Evolutionary conservation across 1,140 invertebrate genomes (phyloP), one percentile per base, ranked within the genome.

Genomic region (Papilio dardanus): DNA sequence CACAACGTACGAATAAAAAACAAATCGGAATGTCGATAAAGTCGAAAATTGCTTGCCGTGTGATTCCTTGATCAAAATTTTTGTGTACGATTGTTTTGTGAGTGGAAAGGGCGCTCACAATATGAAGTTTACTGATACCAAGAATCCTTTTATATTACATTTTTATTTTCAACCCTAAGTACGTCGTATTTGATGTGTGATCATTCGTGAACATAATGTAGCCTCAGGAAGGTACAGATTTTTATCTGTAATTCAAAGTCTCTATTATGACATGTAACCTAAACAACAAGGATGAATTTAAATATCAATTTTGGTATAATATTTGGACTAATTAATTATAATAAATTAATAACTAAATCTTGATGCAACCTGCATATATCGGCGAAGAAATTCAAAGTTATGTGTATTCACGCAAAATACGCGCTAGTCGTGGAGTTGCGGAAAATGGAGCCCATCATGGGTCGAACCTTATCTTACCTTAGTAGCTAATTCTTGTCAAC

Each of bases 61-160:
- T 50, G 28, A 73, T 58, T 73, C 46, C 5, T 73, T 54, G 30
- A 73, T 73, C 71, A 54, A 73, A 73, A 73, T 73, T 73, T 73
- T 73, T 73, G 71, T 73, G n/a, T 73, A 54, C 71, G 71, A 73
- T 73, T 73, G 71, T 73, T 73, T 73, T 73, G 46, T 54, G 50
- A 50, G 69, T 71, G 28, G 69, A 73, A 73, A 31, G 40, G 71
- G 71, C 71, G n/a, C 42, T 73, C 28, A 73, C 42, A 73, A 73
- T 33, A 50, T 30, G 28, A 58, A 33, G 19, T 71, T 50, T 68
- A 68, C 21, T 24, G 66, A 58, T 30, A 58, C 21, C 54, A 58
- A 2, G 35, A 37, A 19, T 35, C 8, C 35, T 37, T 68, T 68
- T 68, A 24, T 68, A 35, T 68, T 40, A n/a, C 31, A 0, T 19